Evolutionary conservation across 2,888 invertebrate species (phyloP).

Genomic region (Hirtodrosophila alboralis): DNA sequence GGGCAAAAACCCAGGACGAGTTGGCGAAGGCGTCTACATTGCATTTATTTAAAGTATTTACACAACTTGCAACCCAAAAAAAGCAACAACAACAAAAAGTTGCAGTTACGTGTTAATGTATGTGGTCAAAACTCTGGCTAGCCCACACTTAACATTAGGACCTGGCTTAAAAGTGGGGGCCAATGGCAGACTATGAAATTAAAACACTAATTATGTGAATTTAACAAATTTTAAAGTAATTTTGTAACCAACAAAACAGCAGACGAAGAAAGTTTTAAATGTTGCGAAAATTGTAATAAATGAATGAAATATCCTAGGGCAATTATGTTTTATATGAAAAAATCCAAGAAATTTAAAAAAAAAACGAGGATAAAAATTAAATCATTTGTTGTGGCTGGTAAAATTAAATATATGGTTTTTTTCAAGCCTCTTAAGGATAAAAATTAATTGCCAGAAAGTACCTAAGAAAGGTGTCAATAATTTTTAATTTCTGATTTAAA

Average conservation of each 20-base stretch:
- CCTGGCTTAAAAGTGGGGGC: background rate
- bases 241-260: background rate
- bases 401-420: no score
- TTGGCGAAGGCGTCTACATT: slow-evolving; percentile 3
- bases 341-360: background rate
- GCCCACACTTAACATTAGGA: slow-evolving; percentile 19
- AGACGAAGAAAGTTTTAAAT: background rate
- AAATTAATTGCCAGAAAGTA: no score
- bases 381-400: no score
- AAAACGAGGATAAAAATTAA: slow-evolving; percentile 2
- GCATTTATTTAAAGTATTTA: slow-evolving; percentile 46
- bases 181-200: slow-evolving; percentile 41
- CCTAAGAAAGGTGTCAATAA: no score
- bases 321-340: no score
- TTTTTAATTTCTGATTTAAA: no score
- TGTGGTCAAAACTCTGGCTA: slow-evolving; percentile 40
- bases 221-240: slow-evolving; percentile 33
- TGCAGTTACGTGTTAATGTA: slow-evolving; percentile 54
- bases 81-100: slow-evolving; percentile 30
- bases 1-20: background rate
- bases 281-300: slow-evolving; percentile 29
- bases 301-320: background rate
- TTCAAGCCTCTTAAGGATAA: no score
- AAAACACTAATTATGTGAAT: slow-evolving; percentile 52
- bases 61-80: slow-evolving; percentile 23